Evolutionary conservation across 2,113 vertebrate genomes (phyloP), one percentile per base, ranked within the genome.

Genomic region (Labrus mixtus): DNA sequence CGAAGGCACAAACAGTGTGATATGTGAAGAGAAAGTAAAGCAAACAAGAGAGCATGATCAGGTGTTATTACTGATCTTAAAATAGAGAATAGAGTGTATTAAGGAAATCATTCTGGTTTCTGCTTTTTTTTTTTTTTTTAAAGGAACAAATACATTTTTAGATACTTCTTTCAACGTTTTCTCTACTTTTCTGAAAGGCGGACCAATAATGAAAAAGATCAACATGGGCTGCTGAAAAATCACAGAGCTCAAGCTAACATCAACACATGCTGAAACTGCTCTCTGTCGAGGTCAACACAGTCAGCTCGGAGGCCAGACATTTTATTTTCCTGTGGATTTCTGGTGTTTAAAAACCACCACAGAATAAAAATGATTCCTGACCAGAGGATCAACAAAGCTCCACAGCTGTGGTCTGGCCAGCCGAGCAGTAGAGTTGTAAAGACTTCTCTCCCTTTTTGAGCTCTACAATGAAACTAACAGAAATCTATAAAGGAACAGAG

Each of bases 161-260:
- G 60, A 13, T 19, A 70, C 66, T 64, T 87, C n/a, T 64, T 76
- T 67, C 23, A 64, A 55, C 77, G 77, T 57, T 88, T 83, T 63
- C 56, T 23, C 63, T 77, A 57, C 48, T 62, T 33, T 56, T 63
- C 60, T 60, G 61, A 53, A 53, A 59, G 73, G 86, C 82, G 87
- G 74, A 82, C 85, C 75, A 15, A 72, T 80, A 86, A 78, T 62
- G 71, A 66, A 68, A 66, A 33, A 48, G 48, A 79, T 80, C 76
- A 51, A 57, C 57, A 61, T 8, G 23, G 70, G 66, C 74, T 55
- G 73, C 59, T 45, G 75, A 25, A 76, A 90, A 93, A 93, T 91
- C 79, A 93, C 85, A 93, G 88, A 85, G 84, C 73, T 71, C 46
- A 7, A 48, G 43, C 45, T 75, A 73, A 79, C 54, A 45, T 74